Base-by-base conservation (phyloP, 2,888 invertebrate genomes). In the Frankliniella intonsa region DNA sequence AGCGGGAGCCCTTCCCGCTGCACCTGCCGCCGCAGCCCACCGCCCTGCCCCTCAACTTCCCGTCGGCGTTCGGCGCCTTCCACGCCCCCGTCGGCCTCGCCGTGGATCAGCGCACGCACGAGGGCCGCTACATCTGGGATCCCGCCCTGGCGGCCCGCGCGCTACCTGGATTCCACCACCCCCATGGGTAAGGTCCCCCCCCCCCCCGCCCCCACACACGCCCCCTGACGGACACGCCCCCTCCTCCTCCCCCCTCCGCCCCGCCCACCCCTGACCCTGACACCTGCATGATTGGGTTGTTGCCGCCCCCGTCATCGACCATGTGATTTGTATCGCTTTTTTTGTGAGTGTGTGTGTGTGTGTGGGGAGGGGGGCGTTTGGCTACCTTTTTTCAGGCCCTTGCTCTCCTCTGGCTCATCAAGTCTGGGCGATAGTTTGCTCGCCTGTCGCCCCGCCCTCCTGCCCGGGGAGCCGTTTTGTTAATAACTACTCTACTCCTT, bases 31-130 rank as follows among this genome's bases (percentile, higher is more conserved):
- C 84, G 80, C 83, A 84, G 27, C 83, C 84, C 76, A 83, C 83
- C 81, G 84, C 83, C 25, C 81, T 85, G 50, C 84, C 85, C 19
- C 83, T 84, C 49, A 84, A 84, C 82, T 84, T 85, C 76, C 83
- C 84, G 80, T 90, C 90, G 85, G 91, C 90, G 82, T 91, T 90
- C 85, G 91, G 91, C 83, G 91, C 91, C 79, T 91, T 91, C 87
- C 90, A 87, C 55, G 85, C 86, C 19, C 87, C 89, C 84, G 91
- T 93, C 87, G 92, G 91, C 85, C 91, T 89, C 88, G 90, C 89
- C 89, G 91, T 86, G 89, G 93, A 85, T 89, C 91, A 89, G 87
- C 90, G 89, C 87, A 90, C 88, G 90, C 91, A 85, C 83, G 85
- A 85, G 80, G 85, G 85, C 27, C 84, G 85, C 27, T 85, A 85